Conservation (phyloP, 2,113 vertebrate genomes). For the Eidolon helvum region DNA sequence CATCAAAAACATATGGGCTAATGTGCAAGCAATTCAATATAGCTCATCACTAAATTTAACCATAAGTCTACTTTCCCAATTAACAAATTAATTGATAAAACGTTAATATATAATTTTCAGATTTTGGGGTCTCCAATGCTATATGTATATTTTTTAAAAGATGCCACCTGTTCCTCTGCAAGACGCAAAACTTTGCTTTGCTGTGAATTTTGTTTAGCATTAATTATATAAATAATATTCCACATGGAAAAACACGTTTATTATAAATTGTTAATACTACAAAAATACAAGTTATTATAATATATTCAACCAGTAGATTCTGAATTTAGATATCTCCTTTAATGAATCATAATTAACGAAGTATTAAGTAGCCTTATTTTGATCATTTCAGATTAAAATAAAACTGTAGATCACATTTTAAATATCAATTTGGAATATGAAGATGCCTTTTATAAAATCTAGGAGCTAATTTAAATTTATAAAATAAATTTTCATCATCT, state of each 20-base stretch:
- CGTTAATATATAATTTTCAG: neutral
- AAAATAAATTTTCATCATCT: constrained; percentile 16
- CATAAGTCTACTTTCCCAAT: constrained; percentile 28
- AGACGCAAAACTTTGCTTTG: neutral
- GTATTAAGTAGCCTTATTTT: neutral
- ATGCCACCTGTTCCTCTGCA: neutral
- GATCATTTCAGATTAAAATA: constrained; percentile 38
- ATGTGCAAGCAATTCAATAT: constrained; percentile 17
- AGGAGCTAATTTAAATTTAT: neutral
- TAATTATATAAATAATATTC: neutral
- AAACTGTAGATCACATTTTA: neutral
- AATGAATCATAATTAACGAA: constrained; percentile 2
- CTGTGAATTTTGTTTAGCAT: neutral
- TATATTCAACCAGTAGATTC: neutral
- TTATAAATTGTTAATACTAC: neutral
- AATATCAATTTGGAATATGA: neutral
- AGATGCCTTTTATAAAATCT: neutral
- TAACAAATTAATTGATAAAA: neutral
- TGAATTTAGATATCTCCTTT: neutral
- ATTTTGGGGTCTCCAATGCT: neutral
- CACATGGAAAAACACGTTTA: neutral
- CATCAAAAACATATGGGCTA: constrained; percentile 6
- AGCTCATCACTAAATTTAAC: constrained; percentile 35
- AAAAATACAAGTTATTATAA: neutral
- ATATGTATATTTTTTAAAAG: neutral